Evolutionary conservation across 2,888 invertebrate genomes (phyloP), one percentile per base, ranked within the genome.

Genomic region (Dyspetes luteomarginatus): DNA sequence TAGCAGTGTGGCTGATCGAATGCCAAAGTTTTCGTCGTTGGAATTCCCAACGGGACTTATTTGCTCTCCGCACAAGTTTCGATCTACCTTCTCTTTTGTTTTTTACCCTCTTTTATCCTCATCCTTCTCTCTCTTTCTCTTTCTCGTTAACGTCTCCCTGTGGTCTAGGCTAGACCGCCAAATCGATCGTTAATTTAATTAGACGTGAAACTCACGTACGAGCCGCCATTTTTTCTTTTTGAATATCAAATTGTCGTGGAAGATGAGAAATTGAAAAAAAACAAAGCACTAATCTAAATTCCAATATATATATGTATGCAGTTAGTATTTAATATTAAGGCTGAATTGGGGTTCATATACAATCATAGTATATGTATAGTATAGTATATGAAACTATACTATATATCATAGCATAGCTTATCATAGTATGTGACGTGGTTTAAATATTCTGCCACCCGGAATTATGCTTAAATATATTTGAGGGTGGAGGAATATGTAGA

Each of bases 41-140:
- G 62, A 80, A 80, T 76, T 72, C 76, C 76, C 80, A 24, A 48
- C 67, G 80, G 76, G 41, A 48, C 80, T 80, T 80, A 80, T 76
- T 76, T 75, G 76, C 52, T 24, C 45, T 67, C 9, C 65, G 65
- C 62, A 12, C 22, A 64, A 69, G 69, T 73, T 65, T 36, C 58
- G 26, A 56, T 41, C 67, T 41, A 26, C 24, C 58, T 48, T 48
- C 67, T 58, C 26, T 43, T 55, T 55, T 22, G 30, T 22, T 15
- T 52, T 50, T 9, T 26, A 12, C 19, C 26, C n/a, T 2, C 15
- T 7, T 58, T 50, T 43, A 28, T 15, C 50, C 52, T 12, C 7
- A 43, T 22, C 28, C 0, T 17, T 36, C 1, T 2, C 15, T 7
- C 26, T 12, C 7, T 17, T 26, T 41, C 26, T n/a, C 15, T 43